These are phyloP conservation scores for Hypomesus transpacificus DNA, from an alignment of 2,113 vertebrate species.

Conservation along the genomic window DNA sequence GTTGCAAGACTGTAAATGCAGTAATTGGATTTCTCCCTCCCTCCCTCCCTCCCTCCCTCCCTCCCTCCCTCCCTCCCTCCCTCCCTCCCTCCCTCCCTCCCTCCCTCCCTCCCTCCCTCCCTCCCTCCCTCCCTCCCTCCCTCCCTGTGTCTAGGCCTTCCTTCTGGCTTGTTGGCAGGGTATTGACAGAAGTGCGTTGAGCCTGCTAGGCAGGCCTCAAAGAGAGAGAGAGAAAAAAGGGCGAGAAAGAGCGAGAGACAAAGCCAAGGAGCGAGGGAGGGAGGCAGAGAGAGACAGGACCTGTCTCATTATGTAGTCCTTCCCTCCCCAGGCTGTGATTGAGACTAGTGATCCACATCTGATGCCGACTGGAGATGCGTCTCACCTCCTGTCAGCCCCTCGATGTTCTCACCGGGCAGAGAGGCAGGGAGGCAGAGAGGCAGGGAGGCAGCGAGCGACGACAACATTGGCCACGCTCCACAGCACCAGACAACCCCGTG, in stretches of 20 bases:
- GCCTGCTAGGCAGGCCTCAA: too few species aligned
- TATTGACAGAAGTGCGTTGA: not conserved
- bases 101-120: not conserved
- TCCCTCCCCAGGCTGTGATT: conserved; percentile 35
- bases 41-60: conserved; percentile 12
- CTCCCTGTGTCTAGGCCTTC: not conserved
- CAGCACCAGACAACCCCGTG: conserved; percentile 61
- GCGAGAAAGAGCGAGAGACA: not conserved
- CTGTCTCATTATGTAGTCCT: conserved; percentile 20
- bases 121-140: conserved; percentile 5
- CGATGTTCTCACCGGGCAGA: conserved; percentile 63
- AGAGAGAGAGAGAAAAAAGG: not conserved
- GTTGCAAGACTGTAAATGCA: not conserved
- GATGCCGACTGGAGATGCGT: conserved; percentile 64
- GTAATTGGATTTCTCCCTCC: conserved; percentile 17
- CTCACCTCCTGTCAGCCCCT: conserved; percentile 63
- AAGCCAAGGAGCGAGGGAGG: not conserved
- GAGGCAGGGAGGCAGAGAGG: conserved; percentile 18
- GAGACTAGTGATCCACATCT: conserved; percentile 79
- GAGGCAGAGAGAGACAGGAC: not conserved
- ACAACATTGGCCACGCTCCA: conserved; percentile 71
- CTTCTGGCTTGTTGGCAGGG: not conserved
- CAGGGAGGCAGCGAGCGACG: conserved; percentile 50
- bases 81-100: conserved; percentile 12
- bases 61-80: conserved; percentile 3